Conservation (phyloP, 1,140 invertebrate species). For the Cherax quadricarinatus region DNA sequence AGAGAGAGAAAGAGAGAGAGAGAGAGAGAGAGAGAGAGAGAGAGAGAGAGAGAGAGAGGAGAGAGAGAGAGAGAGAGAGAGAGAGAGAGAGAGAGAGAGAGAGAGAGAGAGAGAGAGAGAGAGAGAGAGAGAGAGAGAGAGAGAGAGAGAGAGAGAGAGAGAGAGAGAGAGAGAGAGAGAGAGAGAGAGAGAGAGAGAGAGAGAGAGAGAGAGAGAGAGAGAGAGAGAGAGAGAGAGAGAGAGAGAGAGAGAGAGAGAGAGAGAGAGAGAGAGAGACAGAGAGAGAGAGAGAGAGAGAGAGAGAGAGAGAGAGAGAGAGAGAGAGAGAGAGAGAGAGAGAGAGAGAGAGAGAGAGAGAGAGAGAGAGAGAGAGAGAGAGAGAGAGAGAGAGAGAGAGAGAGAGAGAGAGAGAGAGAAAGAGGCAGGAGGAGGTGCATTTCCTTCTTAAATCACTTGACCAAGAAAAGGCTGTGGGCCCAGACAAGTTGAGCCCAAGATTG, state of each 20-base stretch:
- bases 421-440: no score
- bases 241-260: conserved; percentile 20
- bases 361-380: background rate
- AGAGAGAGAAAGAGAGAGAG: background rate
- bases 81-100: background rate
- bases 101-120: conserved; percentile 23
- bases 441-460: no score
- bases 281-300: background rate
- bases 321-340: background rate
- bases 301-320: no score
- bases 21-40: conserved; percentile 3
- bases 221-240: conserved; percentile 7
- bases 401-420: conserved; percentile 3
- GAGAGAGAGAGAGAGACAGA: background rate
- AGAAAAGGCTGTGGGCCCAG: no score
- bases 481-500: no score
- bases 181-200: conserved; percentile 1
- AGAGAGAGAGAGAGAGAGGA: background rate
- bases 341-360: background rate
- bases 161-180: background rate
- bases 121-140: background rate
- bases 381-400: conserved; percentile 25
- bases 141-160: conserved; percentile 19
- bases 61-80: no score
- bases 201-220: background rate